Evolutionary conservation across 2,113 vertebrate species (phyloP).

Genomic region (Cryptomyrus ogoouensis): DNA sequence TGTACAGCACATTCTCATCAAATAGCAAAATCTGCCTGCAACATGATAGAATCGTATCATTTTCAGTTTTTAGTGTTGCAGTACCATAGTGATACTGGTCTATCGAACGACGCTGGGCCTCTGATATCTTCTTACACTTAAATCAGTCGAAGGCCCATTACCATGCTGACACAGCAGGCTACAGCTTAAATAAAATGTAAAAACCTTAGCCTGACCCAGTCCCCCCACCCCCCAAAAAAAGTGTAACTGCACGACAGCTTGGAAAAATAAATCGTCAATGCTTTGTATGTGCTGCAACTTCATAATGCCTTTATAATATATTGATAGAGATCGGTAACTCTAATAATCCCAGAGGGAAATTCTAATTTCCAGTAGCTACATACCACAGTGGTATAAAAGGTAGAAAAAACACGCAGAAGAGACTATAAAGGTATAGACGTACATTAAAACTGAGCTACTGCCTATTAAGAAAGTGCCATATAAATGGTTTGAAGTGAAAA

Average conservation of each 20-base stretch:
- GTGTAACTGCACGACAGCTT: neutral
- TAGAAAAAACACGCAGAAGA: neutral
- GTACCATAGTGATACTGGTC: neutral
- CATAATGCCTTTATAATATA: no score
- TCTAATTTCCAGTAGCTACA: no score
- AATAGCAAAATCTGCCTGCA: neutral
- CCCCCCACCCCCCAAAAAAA: neutral
- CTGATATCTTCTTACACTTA: neutral
- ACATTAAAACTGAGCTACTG: no score
- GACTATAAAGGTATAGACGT: neutral
- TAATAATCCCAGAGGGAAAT: no score
- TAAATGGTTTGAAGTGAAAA: no score
- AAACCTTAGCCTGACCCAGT: neutral
- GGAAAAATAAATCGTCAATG: no score
- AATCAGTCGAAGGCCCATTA: neutral
- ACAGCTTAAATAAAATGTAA: neutral
- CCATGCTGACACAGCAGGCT: neutral
- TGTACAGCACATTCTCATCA: neutral
- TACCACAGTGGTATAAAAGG: no score
- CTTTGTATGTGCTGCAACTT: no score
- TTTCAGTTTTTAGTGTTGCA: neutral
- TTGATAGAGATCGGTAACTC: no score
- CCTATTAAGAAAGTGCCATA: no score
- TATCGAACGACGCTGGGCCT: neutral
- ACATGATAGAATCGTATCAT: neutral